Conservation (phyloP, 2,888 invertebrate species). For the Branchinecta sandiegonensis region DNA sequence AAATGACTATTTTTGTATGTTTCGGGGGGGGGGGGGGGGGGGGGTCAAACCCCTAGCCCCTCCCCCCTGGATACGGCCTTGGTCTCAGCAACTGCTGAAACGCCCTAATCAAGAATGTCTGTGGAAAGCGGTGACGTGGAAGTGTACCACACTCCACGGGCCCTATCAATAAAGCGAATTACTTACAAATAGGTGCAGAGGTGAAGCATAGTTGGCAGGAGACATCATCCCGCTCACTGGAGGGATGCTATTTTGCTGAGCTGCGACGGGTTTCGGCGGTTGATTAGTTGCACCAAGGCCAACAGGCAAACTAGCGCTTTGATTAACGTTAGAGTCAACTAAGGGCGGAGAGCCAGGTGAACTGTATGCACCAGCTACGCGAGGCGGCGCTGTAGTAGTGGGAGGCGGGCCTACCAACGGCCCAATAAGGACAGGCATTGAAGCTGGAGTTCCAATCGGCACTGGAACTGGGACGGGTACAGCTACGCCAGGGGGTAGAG, state of each 20-base stretch:
- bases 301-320: background rate
- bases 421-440: conserved; percentile 28
- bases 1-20: too few relatives aligned
- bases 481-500: conserved; percentile 23
- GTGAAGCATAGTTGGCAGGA: conserved; percentile 40
- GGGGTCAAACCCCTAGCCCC: too few relatives aligned
- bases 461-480: conserved; percentile 38
- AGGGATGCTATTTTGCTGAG: conserved; percentile 48
- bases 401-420: conserved; percentile 35
- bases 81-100: too few relatives aligned
- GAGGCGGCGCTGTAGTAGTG: conserved; percentile 26
- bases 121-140: too few relatives aligned
- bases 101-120: too few relatives aligned
- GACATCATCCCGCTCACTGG: conserved; percentile 46
- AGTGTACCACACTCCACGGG: too few relatives aligned
- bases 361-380: conserved; percentile 25
- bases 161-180: too few relatives aligned
- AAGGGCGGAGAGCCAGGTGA: conserved; percentile 14
- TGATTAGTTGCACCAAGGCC: background rate
- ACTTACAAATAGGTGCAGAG: conserved; percentile 50
- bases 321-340: conserved; percentile 2
- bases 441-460: conserved; percentile 24
- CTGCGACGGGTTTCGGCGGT: conserved; percentile 29
- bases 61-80: too few relatives aligned
- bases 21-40: too few relatives aligned